phyloP scores from a whole-genome alignment of 35 echinoderm and acorn worm species.

The Diadema setosum region DNA sequence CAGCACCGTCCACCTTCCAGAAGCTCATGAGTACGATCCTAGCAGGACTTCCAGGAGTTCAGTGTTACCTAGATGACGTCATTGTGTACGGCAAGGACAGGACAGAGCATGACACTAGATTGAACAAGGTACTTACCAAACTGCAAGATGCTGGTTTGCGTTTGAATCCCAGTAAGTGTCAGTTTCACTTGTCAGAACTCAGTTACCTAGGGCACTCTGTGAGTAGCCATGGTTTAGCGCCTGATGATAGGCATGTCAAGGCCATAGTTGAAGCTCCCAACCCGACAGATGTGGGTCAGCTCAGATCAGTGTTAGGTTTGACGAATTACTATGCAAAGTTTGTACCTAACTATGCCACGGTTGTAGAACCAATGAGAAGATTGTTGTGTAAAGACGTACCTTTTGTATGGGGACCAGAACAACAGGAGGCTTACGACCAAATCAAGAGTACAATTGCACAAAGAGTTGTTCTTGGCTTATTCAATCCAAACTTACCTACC shows the following conservation, averaged over 20 bases:
- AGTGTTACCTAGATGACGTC: conserved; percentile 72
- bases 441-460: too few relatives aligned
- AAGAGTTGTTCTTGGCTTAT: too few relatives aligned
- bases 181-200: conserved; percentile 30
- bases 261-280: conserved; percentile 6
- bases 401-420: too few relatives aligned
- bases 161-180: conserved; percentile 54
- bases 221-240: conserved; percentile 10
- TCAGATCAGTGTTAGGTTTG: too few relatives aligned
- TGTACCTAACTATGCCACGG: too few relatives aligned
- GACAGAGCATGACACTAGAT: conserved; percentile 37
- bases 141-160: conserved; percentile 14
- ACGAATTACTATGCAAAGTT: too few relatives aligned
- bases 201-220: conserved; percentile 32
- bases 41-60: conserved; percentile 30
- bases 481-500: too few relatives aligned
- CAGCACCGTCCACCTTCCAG: conserved; percentile 53
- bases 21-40: conserved; percentile 35
- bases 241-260: conserved; percentile 11
- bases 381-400: too few relatives aligned
- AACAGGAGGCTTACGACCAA: too few relatives aligned
- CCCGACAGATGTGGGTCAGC: background rate
- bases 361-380: too few relatives aligned
- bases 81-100: conserved; percentile 45
- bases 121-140: conserved; percentile 14